Conservation (phyloP, 1,140 invertebrate genomes). For the Penaeus chinensis region DNA sequence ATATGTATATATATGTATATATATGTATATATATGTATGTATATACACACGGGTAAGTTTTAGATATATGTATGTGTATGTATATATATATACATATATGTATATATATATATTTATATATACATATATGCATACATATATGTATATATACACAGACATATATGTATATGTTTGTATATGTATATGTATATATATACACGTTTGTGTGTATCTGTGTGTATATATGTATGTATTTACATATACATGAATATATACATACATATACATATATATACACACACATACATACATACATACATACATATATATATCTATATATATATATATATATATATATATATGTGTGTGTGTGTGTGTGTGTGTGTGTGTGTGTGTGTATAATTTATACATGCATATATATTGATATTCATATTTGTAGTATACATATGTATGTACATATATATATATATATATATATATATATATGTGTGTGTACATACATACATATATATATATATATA, state of each 20-base stretch:
- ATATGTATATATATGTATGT: neutral
- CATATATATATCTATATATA: neutral
- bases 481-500: neutral
- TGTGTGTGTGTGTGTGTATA: neutral
- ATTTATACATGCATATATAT: neutral
- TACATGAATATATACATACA: neutral
- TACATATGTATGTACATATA: too few relatives aligned
- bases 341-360: neutral
- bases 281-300: neutral
- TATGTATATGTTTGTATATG: neutral
- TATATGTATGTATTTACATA: neutral
- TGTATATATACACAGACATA: neutral
- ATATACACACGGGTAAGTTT: too few relatives aligned
- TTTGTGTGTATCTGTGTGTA: too few relatives aligned
- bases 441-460: neutral
- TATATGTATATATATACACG: too few relatives aligned
- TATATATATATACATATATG: neutral
- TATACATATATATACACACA: neutral
- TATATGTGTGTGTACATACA: neutral
- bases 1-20: neutral
- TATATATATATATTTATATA: neutral
- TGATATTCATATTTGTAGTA: neutral
- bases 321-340: conserved; percentile 14
- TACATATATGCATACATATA: neutral
- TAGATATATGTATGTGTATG: neutral